These are phyloP conservation scores for Periplaneta americana DNA, from an alignment of 1,140 invertebrate genomes.

Conservation along the genomic window DNA sequence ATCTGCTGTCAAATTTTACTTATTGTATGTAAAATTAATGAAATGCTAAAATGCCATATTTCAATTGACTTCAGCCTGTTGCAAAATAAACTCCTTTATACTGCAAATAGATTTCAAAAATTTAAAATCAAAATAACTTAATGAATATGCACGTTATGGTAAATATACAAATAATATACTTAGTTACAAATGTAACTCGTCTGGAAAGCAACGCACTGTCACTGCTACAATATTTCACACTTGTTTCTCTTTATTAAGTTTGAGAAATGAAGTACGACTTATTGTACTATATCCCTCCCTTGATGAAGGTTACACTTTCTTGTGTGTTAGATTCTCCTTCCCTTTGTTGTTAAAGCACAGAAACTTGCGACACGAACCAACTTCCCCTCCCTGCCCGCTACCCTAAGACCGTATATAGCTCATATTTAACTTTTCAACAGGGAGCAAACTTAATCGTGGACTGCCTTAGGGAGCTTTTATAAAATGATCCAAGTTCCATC, in stretches of 20 bases:
- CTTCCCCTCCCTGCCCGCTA: neutral
- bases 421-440: constrained; percentile 10
- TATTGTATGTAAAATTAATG: too few relatives aligned
- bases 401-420: neutral
- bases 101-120: too few relatives aligned
- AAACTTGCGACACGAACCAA: neutral
- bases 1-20: too few relatives aligned
- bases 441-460: constrained; percentile 3
- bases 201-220: too few relatives aligned
- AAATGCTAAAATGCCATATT: too few relatives aligned
- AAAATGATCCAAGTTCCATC: neutral
- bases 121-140: too few relatives aligned
- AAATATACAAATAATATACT: too few relatives aligned
- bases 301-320: neutral
- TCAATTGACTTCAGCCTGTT: too few relatives aligned
- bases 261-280: neutral
- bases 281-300: too few relatives aligned
- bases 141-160: too few relatives aligned
- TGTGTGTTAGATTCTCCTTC: neutral
- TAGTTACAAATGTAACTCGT: too few relatives aligned
- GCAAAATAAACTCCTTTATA: too few relatives aligned
- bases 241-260: neutral
- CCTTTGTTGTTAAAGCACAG: neutral
- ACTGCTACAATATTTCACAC: neutral
- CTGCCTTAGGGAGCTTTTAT: constrained; percentile 2